Conservation (phyloP, 53 echinoderm and acorn worm species). For the Paracentrotus lividus region DNA sequence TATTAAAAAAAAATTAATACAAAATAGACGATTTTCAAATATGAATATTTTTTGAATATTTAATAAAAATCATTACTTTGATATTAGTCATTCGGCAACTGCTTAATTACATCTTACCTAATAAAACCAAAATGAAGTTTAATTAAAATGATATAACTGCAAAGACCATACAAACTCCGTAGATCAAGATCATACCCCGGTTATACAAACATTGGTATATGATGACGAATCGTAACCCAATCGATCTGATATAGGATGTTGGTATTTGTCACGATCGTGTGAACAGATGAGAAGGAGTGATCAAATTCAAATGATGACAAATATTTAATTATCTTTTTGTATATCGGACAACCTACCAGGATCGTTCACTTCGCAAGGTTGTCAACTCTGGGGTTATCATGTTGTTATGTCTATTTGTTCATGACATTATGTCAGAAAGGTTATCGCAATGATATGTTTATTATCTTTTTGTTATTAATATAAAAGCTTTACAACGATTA, state of each 20-base stretch:
- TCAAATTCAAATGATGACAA: neutral
- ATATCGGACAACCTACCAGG: neutral
- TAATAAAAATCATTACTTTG: no score
- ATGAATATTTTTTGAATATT: no score
- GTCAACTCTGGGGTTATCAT: no score
- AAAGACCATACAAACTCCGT: neutral
- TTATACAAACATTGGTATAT: neutral
- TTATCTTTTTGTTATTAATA: neutral
- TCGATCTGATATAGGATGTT: neutral
- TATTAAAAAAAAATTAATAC: no score
- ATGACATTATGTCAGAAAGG: neutral
- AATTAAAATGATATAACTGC: no score
- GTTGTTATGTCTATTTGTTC: neutral
- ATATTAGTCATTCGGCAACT: no score
- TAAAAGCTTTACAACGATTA: neutral
- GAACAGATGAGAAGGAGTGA: no score
- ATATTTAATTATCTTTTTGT: no score
- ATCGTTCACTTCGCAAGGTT: no score
- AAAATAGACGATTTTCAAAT: no score
- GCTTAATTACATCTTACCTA: no score
- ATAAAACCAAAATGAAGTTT: no score
- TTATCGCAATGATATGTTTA: neutral
- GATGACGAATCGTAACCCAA: neutral
- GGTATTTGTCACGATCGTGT: slow-evolving; percentile 1
- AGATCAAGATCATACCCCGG: neutral